These are phyloP conservation scores for Falcunculus frontatus DNA, from an alignment of 2,113 vertebrate species.

Conservation along the genomic window DNA sequence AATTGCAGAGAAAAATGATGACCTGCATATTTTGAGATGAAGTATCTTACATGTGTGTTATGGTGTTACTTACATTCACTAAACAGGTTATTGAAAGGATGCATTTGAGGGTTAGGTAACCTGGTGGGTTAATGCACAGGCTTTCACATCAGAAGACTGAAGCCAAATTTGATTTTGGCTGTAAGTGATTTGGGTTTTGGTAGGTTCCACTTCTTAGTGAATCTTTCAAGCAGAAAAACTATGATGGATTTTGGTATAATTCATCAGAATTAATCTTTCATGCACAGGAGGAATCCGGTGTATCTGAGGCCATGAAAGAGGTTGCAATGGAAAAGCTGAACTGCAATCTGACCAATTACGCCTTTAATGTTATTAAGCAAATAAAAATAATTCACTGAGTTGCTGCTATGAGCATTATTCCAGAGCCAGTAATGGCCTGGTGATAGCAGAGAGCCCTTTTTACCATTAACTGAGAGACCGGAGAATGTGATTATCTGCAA, in stretches of 20 bases:
- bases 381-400: background rate
- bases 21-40: background rate
- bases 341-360: background rate
- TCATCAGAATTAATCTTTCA: background rate
- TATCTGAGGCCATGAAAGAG: background rate
- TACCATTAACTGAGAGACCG: background rate
- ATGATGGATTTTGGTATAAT: background rate
- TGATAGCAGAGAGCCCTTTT: background rate
- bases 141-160: background rate
- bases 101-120: background rate
- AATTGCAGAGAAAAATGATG: background rate
- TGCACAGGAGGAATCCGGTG: background rate
- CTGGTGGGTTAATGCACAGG: background rate
- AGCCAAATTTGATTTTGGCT: slow-evolving; percentile 7
- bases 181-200: background rate
- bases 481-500: background rate
- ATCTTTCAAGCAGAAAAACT: background rate
- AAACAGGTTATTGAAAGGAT: background rate
- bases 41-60: background rate
- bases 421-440: background rate
- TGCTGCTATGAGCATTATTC: background rate
- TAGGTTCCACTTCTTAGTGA: background rate
- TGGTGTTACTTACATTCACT: background rate
- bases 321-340: background rate
- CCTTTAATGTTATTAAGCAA: background rate